These are phyloP conservation scores for Steinernema carpocapsae DNA, from an alignment of 2,888 invertebrate genomes.

Conservation along the genomic window DNA sequence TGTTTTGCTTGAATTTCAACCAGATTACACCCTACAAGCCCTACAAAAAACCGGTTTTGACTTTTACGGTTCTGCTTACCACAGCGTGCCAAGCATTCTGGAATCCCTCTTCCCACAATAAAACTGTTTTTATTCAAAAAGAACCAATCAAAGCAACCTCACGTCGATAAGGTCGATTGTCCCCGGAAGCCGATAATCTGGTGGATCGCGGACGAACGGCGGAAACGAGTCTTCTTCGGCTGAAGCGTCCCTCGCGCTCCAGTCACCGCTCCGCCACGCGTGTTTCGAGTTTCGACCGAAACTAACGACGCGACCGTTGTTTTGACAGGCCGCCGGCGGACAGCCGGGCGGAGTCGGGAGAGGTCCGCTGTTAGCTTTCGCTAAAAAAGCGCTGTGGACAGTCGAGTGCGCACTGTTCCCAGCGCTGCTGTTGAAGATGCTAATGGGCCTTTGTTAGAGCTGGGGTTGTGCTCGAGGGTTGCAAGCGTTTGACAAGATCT, in stretches of 20 bases:
- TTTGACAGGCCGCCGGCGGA: neutral
- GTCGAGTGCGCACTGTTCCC: neutral
- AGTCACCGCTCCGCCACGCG: neutral
- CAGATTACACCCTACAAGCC: too few relatives aligned
- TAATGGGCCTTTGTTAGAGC: neutral
- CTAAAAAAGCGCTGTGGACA: slow-evolving; percentile 12
- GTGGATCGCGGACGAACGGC: neutral
- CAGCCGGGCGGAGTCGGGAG: slow-evolving; percentile 1
- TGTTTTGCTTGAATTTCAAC: too few relatives aligned
- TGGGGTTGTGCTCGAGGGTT: neutral
- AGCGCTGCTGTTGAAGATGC: neutral
- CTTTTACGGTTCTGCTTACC: too few relatives aligned
- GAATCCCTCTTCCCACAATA: too few relatives aligned
- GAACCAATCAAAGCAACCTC: too few relatives aligned
- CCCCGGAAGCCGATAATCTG: too few relatives aligned
- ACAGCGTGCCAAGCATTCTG: too few relatives aligned
- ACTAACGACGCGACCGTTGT: neutral
- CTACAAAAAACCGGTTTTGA: too few relatives aligned
- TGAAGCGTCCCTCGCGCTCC: neutral
- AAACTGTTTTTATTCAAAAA: too few relatives aligned
- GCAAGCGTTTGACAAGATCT: neutral
- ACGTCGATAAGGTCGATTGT: too few relatives aligned
- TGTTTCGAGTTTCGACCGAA: slow-evolving; percentile 18
- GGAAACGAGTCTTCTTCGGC: neutral
- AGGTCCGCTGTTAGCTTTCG: neutral